Percentiles rank a stretch among this genome's conserved stretches.
phyloP scores from a whole-genome alignment of 2,888 invertebrate genomes.

The Chalcis sispes region DNA sequence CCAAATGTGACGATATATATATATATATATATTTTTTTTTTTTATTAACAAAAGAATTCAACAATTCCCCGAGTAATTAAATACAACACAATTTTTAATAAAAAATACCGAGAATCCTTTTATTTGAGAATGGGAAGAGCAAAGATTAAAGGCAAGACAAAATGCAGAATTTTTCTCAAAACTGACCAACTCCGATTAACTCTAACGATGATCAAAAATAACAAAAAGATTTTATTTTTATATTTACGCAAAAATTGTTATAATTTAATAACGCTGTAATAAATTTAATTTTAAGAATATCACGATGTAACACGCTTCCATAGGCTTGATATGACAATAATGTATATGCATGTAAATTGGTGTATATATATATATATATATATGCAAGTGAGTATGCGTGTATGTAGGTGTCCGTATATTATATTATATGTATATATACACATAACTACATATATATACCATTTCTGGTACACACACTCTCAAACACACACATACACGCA shows the following conservation, averaged over 20 bases:
- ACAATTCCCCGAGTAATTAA: slow-evolving; percentile 41
- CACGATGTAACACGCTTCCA: slow-evolving; percentile 72
- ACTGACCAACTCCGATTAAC: slow-evolving; percentile 2
- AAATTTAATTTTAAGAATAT: slow-evolving; percentile 61
- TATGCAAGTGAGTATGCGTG: slow-evolving; percentile 6
- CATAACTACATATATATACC: too few species aligned
- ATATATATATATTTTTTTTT: slow-evolving; percentile 32
- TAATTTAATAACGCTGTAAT: slow-evolving; percentile 68
- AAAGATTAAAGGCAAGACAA: slow-evolving; percentile 33
- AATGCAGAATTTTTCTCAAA: slow-evolving; percentile 28
- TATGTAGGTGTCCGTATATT: too few species aligned
- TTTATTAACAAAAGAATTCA: not conserved
- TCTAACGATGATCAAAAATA: slow-evolving; percentile 31
- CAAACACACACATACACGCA: too few species aligned
- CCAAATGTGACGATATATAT: slow-evolving; percentile 36
- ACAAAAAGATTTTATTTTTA: slow-evolving; percentile 53
- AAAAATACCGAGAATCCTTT: not conserved
- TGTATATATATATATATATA: slow-evolving; percentile 37
- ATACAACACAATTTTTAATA: not conserved
- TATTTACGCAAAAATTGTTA: slow-evolving; percentile 70
- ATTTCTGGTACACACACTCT: too few species aligned
- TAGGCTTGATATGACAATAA: slow-evolving; percentile 75
- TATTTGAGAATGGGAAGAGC: not conserved
- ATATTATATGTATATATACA: slow-evolving; percentile 27
- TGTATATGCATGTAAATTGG: slow-evolving; percentile 52